These are phyloP conservation scores for Heliornis fulica DNA, from an alignment of 2,113 vertebrate genomes.

Conservation along the genomic window DNA sequence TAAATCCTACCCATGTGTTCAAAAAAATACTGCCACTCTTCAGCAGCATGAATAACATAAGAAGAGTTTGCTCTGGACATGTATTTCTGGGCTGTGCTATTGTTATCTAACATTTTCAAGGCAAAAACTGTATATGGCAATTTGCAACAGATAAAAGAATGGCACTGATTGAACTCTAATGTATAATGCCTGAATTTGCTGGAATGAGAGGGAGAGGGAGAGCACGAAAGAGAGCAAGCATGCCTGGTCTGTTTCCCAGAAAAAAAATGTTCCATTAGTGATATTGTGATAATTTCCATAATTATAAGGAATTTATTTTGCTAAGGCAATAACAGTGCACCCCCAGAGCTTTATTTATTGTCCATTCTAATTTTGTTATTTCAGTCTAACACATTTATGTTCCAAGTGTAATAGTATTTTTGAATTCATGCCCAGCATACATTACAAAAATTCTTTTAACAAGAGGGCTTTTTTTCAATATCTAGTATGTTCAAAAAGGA, in stretches of 20 bases:
- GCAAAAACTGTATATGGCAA: not conserved
- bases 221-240: no score
- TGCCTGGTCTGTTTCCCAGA: not conserved
- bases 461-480: not conserved
- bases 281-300: not conserved
- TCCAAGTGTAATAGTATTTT: not conserved
- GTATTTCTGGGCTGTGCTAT: not conserved
- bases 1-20: not conserved
- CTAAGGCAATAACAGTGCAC: not conserved
- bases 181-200: not conserved
- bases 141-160: not conserved
- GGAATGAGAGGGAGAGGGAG: not conserved
- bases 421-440: conserved; percentile 34
- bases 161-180: not conserved
- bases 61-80: not conserved
- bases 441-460: not conserved
- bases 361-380: conserved; percentile 42
- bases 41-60: not conserved
- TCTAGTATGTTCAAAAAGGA: not conserved
- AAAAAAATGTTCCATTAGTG: not conserved
- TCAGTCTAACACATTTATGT: not conserved
- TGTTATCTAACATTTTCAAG: not conserved
- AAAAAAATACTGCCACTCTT: not conserved
- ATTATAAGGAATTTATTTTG: not conserved
- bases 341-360: conserved; percentile 5